Evolutionary conservation across 2,113 vertebrate species (phyloP).

Genomic region (Diphyllodes magnificus): DNA sequence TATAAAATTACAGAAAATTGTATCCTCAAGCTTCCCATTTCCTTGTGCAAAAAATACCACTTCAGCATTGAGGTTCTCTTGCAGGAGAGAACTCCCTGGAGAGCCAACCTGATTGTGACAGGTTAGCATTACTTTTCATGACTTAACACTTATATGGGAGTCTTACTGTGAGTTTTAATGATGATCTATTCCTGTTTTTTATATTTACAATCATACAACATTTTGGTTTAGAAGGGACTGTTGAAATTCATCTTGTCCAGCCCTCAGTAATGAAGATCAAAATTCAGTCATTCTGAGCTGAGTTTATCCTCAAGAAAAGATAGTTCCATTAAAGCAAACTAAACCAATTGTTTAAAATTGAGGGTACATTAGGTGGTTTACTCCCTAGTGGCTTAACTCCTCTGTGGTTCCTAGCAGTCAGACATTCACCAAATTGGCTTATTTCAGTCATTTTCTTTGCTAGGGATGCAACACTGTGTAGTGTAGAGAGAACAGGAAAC

Average conservation of each 20-base stretch:
- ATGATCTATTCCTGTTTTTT: neutral
- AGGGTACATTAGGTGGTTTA: neutral
- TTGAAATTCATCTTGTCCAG: neutral
- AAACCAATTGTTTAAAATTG: neutral
- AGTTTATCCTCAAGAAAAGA: neutral
- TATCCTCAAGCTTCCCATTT: neutral
- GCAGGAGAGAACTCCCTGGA: neutral
- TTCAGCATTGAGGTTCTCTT: neutral
- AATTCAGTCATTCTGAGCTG: neutral
- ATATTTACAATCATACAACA: neutral
- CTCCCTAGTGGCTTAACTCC: neutral
- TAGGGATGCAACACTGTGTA: neutral
- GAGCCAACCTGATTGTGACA: neutral
- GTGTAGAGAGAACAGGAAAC: neutral
- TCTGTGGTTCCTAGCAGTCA: neutral
- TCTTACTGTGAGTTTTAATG: neutral
- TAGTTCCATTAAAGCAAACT: neutral
- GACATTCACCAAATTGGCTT: neutral
- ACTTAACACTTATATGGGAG: neutral
- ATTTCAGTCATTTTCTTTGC: neutral
- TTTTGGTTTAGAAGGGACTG: neutral
- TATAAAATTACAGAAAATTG: neutral
- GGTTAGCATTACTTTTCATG: neutral
- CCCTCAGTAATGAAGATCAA: neutral
- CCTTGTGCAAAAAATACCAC: neutral